These are phyloP conservation scores for Oreotrochilus melanogaster DNA, from an alignment of 2,113 vertebrate species.

Conservation along the genomic window DNA sequence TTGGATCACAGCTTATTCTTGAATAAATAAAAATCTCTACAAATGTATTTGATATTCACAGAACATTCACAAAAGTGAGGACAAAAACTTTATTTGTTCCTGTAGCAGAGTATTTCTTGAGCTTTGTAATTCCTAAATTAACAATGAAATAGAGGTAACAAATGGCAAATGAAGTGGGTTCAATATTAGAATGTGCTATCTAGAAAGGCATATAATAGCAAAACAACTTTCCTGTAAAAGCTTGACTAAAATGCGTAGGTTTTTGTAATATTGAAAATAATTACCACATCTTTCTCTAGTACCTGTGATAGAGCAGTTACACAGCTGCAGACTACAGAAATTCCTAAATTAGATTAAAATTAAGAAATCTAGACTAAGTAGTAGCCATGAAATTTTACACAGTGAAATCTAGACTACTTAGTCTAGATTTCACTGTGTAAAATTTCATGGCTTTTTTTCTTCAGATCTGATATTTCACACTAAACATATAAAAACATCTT, in stretches of 20 bases:
- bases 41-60: neutral
- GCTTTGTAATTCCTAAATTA: neutral
- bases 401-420: too few relatives aligned
- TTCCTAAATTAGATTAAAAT: neutral
- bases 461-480: neutral
- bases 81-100: neutral
- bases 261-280: neutral
- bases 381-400: too few relatives aligned
- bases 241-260: neutral
- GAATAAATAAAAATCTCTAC: neutral
- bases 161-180: neutral
- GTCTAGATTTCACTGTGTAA: neutral
- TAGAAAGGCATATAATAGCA: neutral
- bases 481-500: neutral
- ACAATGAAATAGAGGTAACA: neutral
- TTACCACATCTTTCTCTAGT: neutral
- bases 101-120: neutral
- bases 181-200: neutral
- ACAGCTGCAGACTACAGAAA: neutral
- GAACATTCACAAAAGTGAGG: neutral
- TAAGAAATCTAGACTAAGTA: neutral
- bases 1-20: neutral
- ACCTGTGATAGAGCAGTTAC: neutral
- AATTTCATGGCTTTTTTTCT: neutral
- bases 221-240: neutral